Evolutionary conservation across 2,113 vertebrate species (phyloP).

Genomic region (Oreochromis niloticus): DNA sequence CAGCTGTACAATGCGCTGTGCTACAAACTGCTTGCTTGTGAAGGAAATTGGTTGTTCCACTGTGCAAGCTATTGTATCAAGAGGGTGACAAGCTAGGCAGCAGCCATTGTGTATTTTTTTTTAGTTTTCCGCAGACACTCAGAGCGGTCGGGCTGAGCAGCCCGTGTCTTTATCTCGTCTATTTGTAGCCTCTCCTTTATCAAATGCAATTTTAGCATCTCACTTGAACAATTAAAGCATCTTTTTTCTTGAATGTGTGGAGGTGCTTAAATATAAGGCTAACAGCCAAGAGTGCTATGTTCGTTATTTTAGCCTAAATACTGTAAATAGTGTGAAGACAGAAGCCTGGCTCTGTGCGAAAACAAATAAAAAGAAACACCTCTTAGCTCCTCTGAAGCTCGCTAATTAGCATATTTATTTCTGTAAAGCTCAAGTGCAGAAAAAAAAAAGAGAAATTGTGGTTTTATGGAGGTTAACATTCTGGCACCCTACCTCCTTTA

Average conservation of each 20-base stretch:
- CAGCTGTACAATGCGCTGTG: conserved; percentile 41
- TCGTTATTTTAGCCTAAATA: neutral
- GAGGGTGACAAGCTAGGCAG: conserved; percentile 29
- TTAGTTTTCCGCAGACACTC: neutral
- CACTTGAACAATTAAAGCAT: neutral
- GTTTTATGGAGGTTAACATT: neutral
- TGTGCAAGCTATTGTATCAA: conserved; percentile 44
- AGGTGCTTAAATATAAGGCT: neutral
- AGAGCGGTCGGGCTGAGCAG: neutral
- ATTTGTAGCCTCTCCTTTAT: neutral
- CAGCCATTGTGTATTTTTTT: conserved; percentile 26
- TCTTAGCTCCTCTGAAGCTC: neutral
- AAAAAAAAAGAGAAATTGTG: neutral
- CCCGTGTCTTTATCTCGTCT: neutral
- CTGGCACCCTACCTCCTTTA: neutral
- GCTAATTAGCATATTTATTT: neutral
- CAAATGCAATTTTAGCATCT: neutral
- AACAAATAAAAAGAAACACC: neutral
- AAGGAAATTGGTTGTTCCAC: conserved; percentile 46
- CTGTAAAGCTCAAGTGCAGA: neutral
- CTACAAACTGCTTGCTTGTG: conserved; percentile 54
- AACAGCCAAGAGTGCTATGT: neutral
- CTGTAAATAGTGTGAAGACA: neutral
- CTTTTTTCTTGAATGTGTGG: neutral
- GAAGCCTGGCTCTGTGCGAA: neutral